Percentiles rank a stretch among this genome's conserved stretches.
These are phyloP conservation scores for Cepaea nemoralis DNA, from an alignment of 1,140 invertebrate species.

Conservation along the genomic window DNA sequence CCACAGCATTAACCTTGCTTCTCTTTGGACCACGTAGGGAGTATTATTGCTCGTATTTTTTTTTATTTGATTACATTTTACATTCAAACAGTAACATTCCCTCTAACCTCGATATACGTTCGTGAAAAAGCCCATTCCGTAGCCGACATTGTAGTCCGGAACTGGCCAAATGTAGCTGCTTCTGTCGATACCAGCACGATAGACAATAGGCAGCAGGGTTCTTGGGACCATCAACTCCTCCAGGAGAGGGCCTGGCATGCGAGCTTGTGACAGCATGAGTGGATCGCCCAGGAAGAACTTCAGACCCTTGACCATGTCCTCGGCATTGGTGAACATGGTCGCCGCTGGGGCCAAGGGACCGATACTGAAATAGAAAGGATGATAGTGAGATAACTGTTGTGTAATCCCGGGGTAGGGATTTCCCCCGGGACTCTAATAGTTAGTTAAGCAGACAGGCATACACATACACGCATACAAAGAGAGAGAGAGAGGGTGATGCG, in stretches of 20 bases:
- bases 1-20: too few relatives aligned
- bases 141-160: constrained; percentile 27
- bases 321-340: constrained; percentile 30
- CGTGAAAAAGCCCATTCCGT: constrained; percentile 30
- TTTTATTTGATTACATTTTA: too few relatives aligned
- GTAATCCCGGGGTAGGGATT: too few relatives aligned
- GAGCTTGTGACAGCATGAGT: neutral
- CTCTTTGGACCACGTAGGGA: too few relatives aligned
- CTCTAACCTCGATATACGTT: constrained; percentile 28
- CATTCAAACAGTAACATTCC: too few relatives aligned
- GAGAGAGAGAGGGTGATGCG: too few relatives aligned
- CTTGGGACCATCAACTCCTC: constrained; percentile 28
- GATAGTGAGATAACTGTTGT: too few relatives aligned
- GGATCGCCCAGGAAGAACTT: constrained; percentile 31
- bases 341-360: constrained; percentile 23
- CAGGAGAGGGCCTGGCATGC: neutral
- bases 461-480: too few relatives aligned
- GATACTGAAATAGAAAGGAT: neutral
- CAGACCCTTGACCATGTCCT: constrained; percentile 30
- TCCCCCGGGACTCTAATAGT: too few relatives aligned
- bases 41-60: too few relatives aligned
- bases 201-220: neutral
- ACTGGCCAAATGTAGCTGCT: constrained; percentile 29
- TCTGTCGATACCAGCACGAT: constrained; percentile 21
- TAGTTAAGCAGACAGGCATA: too few relatives aligned